Base-by-base conservation (phyloP, 2,888 invertebrate genomes). In the Thyatira batis region DNA sequence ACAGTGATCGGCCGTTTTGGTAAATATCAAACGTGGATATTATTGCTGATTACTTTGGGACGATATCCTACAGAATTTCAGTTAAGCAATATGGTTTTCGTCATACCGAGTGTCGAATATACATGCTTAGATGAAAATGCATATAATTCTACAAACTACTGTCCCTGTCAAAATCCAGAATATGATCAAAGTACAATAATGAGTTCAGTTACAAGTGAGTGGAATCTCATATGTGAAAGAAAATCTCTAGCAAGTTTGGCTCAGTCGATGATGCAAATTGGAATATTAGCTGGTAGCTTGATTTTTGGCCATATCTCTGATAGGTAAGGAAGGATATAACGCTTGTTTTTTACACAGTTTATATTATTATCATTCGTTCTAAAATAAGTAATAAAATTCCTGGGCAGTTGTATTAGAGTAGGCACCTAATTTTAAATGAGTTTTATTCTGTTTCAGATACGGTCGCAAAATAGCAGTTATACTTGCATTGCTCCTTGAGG, bases 391-490 rank as follows among this genome's bases (percentile, higher is more conserved):
- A n/a, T 28, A 39, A 45, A n/a, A n/a, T n/a, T n/a, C 44, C 8
- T 21, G n/a, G n/a, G n/a, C n/a, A n/a, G n/a, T n/a, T n/a, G n/a
- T n/a, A n/a, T n/a, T n/a, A n/a, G n/a, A n/a, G n/a, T n/a, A n/a
- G n/a, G n/a, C n/a, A n/a, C n/a, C n/a, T n/a, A n/a, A n/a, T n/a
- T n/a, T n/a, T n/a, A n/a, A n/a, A n/a, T n/a, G n/a, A 28, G 8
- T 13, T 28, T 44, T 23, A 21, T 39, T n/a, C 33, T 49, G 57
- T 84, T 87, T 53, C 81, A 95, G 95, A 76, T 94, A 93, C 72
- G 95, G 95, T 0, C 89, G 95, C 23, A 95, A 94, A 83, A 84
- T 87, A 48, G 94, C 94, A 3, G 87, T 94, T 51, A 80, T 95
- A 66, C 78, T 94, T 33, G 92, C 94, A 11, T 86, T 94, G 51